These are phyloP conservation scores for Sycobia sp. DNA, from an alignment of 1,140 invertebrate genomes.

Conservation along the genomic window DNA sequence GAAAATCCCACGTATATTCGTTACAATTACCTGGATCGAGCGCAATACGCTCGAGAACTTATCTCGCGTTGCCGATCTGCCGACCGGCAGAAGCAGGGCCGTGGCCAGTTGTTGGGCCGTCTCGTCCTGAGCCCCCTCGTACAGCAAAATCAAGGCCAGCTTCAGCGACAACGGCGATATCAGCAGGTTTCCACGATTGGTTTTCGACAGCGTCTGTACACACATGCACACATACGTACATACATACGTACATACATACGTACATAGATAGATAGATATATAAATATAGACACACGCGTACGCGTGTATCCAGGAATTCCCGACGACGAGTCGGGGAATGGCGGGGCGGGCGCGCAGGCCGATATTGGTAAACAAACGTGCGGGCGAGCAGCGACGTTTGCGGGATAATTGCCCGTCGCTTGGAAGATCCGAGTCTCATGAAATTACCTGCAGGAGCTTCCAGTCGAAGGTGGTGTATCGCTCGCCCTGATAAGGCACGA, in stretches of 20 bases:
- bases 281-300: too few species aligned
- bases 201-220: constrained; percentile 46
- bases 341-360: too few species aligned
- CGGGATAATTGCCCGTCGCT: not conserved
- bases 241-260: too few species aligned
- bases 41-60: constrained; percentile 55
- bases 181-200: constrained; percentile 68
- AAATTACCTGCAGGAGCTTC: constrained; percentile 63
- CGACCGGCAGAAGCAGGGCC: constrained; percentile 63
- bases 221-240: too few species aligned
- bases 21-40: constrained; percentile 52
- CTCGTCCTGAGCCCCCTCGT: constrained; percentile 70
- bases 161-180: constrained; percentile 82
- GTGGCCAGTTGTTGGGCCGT: constrained; percentile 68
- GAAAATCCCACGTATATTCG: too few species aligned
- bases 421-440: too few species aligned
- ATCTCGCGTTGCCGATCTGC: constrained; percentile 58
- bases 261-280: too few species aligned
- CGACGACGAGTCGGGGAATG: too few species aligned
- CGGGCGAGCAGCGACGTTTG: not conserved
- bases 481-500: constrained; percentile 63
- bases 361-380: not conserved
- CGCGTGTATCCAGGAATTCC: too few species aligned
- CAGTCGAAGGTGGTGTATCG: constrained; percentile 67
- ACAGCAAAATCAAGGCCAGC: constrained; percentile 73